Base-by-base conservation (phyloP, 2,113 vertebrate genomes). In the Bettongia penicillata region DNA sequence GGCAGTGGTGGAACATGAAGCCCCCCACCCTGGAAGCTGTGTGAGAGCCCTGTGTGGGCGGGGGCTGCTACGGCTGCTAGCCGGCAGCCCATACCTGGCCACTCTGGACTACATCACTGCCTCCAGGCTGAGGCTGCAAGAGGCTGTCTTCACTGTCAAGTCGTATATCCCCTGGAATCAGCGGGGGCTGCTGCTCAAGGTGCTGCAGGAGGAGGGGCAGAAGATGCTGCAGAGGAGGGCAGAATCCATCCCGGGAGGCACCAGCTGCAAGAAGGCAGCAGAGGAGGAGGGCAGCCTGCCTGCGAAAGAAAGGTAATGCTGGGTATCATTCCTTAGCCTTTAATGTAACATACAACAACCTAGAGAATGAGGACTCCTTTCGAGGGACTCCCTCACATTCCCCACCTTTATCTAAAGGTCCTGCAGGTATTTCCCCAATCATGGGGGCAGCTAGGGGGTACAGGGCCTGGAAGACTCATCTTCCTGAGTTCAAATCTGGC, bases 101-200 rank as follows among this genome's bases (percentile, higher is more conserved):
- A 98, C 99, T 11, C 97, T 99, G 92, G 99, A 99, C 98, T 99
- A 99, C 28, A 98, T 99, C 97, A 99, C 99, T 0, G 99, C 99
- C 47, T 99, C 99, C 97, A 97, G 98, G 91, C 94, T 99, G 89
- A 99, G 99, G 91, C 98, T 98, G 22, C 99, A 99, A 5, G 99
- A 99, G 95, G 98, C 99, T 0, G 98, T 99, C 47, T 97, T 99
- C 90, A 98, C 99, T 0, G 98, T 99, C 94, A 99, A 99, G 96
- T 99, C 99, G 96, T 99, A 99, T 0, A 98, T 99, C 96, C 99
- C 99, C 0, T 99, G 99, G 99, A 99, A 99, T 98, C 99, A 98
- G 93, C 98, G 99, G 28, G 99, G 99, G 0, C 98, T 99, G 96
- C 98, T 99, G 94, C 98, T 98, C 26, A 99, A 99, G 0, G 98